These are phyloP conservation scores for Bugula neritina DNA, from an alignment of 2,888 invertebrate genomes.

Conservation along the genomic window DNA sequence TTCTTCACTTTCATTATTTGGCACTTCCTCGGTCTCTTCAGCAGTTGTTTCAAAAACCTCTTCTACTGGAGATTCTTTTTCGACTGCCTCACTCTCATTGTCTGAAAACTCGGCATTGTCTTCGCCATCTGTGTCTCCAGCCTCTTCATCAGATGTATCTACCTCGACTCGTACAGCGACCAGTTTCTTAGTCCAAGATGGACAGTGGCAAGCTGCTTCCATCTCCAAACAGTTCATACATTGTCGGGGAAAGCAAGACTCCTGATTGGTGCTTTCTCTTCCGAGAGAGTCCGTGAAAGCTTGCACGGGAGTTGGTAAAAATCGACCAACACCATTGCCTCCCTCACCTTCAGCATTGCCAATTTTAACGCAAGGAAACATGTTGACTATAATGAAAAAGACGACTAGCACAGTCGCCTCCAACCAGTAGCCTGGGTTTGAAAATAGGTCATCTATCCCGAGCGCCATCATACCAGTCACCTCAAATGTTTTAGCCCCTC, in stretches of 20 bases:
- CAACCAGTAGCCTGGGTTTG: conserved; percentile 20
- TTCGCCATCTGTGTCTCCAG: not conserved
- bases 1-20: not conserved
- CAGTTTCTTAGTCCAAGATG: not conserved
- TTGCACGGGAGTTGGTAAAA: not conserved
- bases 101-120: not conserved
- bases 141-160: not conserved
- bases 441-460: conserved; percentile 18
- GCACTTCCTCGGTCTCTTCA: not conserved
- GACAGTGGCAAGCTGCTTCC: not conserved
- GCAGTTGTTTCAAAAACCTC: not conserved
- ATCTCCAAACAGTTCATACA: not conserved
- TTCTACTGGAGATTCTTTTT: not conserved
- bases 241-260: not conserved
- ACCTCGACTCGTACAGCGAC: not conserved
- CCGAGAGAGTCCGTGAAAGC: conserved; percentile 20
- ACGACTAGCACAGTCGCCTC: conserved; percentile 8
- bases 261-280: not conserved
- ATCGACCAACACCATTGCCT: not conserved
- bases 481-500: conserved; percentile 23
- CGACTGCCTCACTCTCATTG: not conserved
- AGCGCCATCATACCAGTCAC: conserved; percentile 24
- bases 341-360: not conserved
- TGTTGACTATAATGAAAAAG: conserved; percentile 15
- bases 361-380: conserved; percentile 1